These are phyloP conservation scores for Plebejus melissa DNA, from an alignment of 2,888 invertebrate genomes.

Conservation along the genomic window DNA sequence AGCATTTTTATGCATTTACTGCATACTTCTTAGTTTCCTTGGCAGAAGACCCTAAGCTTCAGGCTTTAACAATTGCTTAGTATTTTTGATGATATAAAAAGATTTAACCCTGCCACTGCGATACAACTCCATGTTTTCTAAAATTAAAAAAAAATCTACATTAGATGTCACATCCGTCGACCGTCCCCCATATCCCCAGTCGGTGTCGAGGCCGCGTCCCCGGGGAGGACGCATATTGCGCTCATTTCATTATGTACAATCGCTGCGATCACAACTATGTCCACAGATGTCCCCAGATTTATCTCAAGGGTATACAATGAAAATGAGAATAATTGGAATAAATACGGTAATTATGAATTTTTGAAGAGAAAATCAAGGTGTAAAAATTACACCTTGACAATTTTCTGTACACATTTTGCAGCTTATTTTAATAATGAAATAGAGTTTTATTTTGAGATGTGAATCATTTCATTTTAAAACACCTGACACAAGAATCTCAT, in stretches of 20 bases:
- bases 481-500: too few species aligned
- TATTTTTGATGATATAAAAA: too few species aligned
- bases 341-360: background rate
- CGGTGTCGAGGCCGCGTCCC: conserved; percentile 45
- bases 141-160: background rate
- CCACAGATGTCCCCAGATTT: conserved; percentile 50
- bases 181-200: conserved; percentile 27
- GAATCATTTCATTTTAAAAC: too few species aligned
- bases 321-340: background rate
- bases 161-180: conserved; percentile 36
- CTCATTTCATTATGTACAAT: conserved; percentile 77
- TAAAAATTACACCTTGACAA: too few species aligned
- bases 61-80: too few species aligned
- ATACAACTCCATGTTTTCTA: background rate
- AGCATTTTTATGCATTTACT: too few species aligned
- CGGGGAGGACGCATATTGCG: conserved; percentile 68
- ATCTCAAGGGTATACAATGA: conserved; percentile 26
- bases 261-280: conserved; percentile 52
- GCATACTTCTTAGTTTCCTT: too few species aligned
- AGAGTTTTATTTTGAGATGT: too few species aligned
- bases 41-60: too few species aligned
- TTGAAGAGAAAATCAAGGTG: too few species aligned
- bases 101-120: background rate
- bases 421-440: too few species aligned
- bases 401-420: too few species aligned